A percentile compares a stretch with the other conserved stretches of the same genome.
Evolutionary conservation across 2,888 invertebrate species (phyloP).

Genomic region (Galerucella nymphaeae): DNA sequence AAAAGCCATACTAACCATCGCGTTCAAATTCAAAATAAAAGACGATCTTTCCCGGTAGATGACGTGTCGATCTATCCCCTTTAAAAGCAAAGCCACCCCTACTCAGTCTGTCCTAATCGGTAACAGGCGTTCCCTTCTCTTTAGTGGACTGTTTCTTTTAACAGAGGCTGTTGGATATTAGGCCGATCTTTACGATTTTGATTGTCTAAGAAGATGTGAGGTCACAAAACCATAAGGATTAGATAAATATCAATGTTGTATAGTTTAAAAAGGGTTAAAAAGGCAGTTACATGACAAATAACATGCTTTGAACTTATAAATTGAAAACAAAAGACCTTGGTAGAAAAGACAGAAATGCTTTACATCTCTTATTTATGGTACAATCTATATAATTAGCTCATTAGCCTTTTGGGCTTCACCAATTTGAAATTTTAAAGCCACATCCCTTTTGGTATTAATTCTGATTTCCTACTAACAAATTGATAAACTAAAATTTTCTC

Average conservation of each 20-base stretch:
- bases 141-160: slow-evolving; percentile 46
- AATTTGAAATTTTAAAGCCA: neutral
- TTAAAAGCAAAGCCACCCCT: slow-evolving; percentile 55
- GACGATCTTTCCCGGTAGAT: slow-evolving; percentile 36
- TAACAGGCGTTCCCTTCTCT: slow-evolving; percentile 59
- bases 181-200: slow-evolving; percentile 33
- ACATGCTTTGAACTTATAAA: too few species aligned
- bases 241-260: neutral
- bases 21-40: slow-evolving; percentile 28
- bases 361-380: too few species aligned
- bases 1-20: slow-evolving; percentile 7
- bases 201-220: neutral
- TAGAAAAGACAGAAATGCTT: too few species aligned
- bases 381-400: neutral
- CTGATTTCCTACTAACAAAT: neutral
- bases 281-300: too few species aligned
- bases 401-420: neutral
- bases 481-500: neutral
- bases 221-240: neutral
- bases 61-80: slow-evolving; percentile 56
- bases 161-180: slow-evolving; percentile 23
- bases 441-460: neutral
- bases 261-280: neutral
- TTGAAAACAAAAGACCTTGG: too few species aligned
- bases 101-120: slow-evolving; percentile 60